phyloP scores from a whole-genome alignment of 92 coral and sea anemone genomes.

The Parazoanthus darwini region DNA sequence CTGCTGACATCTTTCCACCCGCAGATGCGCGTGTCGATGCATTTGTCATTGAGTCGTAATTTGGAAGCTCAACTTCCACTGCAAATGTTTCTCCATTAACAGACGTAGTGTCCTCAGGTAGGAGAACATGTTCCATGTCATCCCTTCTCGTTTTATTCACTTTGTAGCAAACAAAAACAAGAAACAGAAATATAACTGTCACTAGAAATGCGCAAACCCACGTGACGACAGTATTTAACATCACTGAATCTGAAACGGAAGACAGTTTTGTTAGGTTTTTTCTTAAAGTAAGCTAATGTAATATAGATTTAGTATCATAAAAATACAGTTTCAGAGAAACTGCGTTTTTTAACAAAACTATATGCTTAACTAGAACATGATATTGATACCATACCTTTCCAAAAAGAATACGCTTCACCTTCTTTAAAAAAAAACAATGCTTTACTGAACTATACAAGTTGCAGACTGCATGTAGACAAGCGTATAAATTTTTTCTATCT shows the following conservation, averaged over 20 bases:
- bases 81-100: not conserved
- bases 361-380: too few species aligned
- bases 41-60: not conserved
- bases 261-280: not conserved
- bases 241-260: not conserved
- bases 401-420: too few species aligned
- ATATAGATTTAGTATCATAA: not conserved
- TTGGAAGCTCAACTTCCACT: constrained; percentile 8
- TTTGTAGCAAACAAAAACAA: not conserved
- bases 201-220: not conserved
- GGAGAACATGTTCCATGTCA: not conserved
- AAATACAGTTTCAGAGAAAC: too few species aligned
- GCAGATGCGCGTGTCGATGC: not conserved
- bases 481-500: too few species aligned
- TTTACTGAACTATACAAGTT: too few species aligned
- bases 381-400: too few species aligned
- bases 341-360: too few species aligned
- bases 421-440: too few species aligned
- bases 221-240: not conserved
- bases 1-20: not conserved
- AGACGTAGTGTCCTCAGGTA: not conserved
- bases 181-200: too few species aligned
- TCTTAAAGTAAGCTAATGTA: too few species aligned
- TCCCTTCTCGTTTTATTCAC: not conserved
- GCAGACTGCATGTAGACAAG: too few species aligned